Base-by-base conservation (phyloP, 2,888 invertebrate species). In the Cheiracanthium punctorium region DNA sequence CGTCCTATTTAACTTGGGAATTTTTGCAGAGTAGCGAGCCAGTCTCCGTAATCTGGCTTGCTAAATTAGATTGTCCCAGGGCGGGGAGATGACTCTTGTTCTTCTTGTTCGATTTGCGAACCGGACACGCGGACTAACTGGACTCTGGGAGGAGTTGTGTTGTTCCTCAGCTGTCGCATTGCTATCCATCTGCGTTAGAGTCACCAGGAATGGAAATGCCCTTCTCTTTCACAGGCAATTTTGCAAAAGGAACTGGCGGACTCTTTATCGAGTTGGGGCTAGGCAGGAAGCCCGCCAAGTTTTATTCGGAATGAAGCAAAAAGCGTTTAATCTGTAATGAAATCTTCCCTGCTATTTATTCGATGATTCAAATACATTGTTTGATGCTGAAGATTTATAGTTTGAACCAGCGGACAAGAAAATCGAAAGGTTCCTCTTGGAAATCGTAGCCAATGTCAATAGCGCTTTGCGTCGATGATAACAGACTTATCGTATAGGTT, bases 1-100 rank as follows among this genome's bases (percentile, higher is more conserved):
- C 74, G 84, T 85, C 84, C 84, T 73, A 85, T 85, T 85, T 85
- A 85, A 85, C 84, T 85, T 74, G 79, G 79, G 74, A 85, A 85
- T 85, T 85, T 58, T 85, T 85, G 79, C 79, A 80, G 84, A 80
- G 79, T 80, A 80, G 79, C 72, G 79, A 43, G 70, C 84, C 17
- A 37, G 30, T 12, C 52, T n/a, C 32, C 67, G 58, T 48, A 74
- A 65, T 73, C 43, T 64, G 65, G 43, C 29, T 37, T 65, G 74
- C 67, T 41, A 85, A 85, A 85, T 85, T 85, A 85, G 84, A 85
- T 85, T 85, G 77, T 74, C 69, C 73, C 28, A 28, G 79, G 69
- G 73, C 67, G 74, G 73, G 84, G 79, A 69, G 77, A 73, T 48
- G 67, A 79, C 79, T 72, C 79, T 74, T 85, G 79, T 79, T 41